Conservation (phyloP, 2,797 vertebrate genomes). For the Cossypha polioptera region DNA sequence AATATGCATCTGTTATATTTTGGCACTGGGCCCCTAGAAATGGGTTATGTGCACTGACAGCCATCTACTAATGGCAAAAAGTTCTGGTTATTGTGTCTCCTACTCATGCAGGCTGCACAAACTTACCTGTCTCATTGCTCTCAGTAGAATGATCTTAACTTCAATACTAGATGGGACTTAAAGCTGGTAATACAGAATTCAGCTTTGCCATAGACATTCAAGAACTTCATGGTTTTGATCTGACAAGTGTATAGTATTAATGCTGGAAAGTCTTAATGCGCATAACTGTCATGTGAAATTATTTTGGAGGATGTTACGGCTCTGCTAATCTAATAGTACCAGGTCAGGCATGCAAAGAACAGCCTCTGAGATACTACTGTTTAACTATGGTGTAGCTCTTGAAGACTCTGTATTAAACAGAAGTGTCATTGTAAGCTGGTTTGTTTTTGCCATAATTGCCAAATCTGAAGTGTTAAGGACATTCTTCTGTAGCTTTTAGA, state of each 20-base stretch:
- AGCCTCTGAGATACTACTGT: background rate
- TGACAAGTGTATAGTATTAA: background rate
- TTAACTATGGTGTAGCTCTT: background rate
- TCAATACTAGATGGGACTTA: background rate
- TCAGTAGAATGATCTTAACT: background rate
- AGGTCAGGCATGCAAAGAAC: background rate
- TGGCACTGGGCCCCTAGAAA: background rate
- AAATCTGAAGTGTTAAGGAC: constrained; percentile 6
- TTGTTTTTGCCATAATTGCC: background rate
- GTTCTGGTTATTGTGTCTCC: fast-evolving
- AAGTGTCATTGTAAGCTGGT: background rate
- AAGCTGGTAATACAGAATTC: background rate
- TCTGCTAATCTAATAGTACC: background rate
- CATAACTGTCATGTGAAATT: background rate
- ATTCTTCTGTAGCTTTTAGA: constrained; percentile 5
- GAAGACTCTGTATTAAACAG: background rate
- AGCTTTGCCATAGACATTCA: background rate
- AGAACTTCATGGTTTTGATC: background rate
- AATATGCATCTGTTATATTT: background rate
- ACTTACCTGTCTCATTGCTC: background rate
- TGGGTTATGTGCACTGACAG: background rate
- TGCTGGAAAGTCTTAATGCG: background rate
- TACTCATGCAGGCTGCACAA: background rate
- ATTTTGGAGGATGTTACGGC: background rate
- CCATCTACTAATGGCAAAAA: background rate